A percentile compares a stretch with the other conserved stretches of the same genome.
phyloP scores from a whole-genome alignment of 1,140 invertebrate genomes.

The Caligus rogercresseyi region DNA sequence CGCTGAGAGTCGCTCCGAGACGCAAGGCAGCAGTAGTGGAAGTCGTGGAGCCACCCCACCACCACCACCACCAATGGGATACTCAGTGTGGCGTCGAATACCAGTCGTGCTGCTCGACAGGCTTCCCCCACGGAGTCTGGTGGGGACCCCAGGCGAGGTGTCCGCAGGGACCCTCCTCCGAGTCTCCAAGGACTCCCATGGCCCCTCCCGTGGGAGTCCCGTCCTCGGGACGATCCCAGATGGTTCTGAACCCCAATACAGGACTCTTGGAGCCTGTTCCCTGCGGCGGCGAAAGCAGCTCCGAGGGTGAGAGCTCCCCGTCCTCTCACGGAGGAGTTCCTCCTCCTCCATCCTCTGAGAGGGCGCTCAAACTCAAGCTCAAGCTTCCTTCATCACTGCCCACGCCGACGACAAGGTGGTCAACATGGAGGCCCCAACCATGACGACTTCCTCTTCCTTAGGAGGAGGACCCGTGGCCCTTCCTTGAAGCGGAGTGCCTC shows the following conservation, averaged over 20 bases:
- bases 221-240: slow-evolving; percentile 37
- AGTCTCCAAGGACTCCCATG: no score
- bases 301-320: slow-evolving; percentile 27
- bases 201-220: neutral
- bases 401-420: slow-evolving; percentile 4
- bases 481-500: slow-evolving; percentile 21
- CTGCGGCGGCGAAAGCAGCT: slow-evolving; percentile 35
- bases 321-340: slow-evolving; percentile 16
- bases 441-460: neutral
- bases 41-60: neutral
- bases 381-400: slow-evolving; percentile 25
- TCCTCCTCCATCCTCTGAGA: slow-evolving; percentile 26
- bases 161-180: no score
- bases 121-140: no score
- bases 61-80: neutral
- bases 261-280: slow-evolving; percentile 40
- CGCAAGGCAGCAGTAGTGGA: neutral
- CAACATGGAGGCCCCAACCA: slow-evolving; percentile 1
- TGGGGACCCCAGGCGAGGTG: no score
- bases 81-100: no score
- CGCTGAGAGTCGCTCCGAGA: neutral
- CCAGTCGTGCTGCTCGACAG: neutral
- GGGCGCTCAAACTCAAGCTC: slow-evolving; percentile 20
- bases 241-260: slow-evolving; percentile 69
- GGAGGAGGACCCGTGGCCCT: slow-evolving; percentile 18